Evolutionary conservation across 2,888 invertebrate genomes (phyloP).

Genomic region (Agonopterix arenella): DNA sequence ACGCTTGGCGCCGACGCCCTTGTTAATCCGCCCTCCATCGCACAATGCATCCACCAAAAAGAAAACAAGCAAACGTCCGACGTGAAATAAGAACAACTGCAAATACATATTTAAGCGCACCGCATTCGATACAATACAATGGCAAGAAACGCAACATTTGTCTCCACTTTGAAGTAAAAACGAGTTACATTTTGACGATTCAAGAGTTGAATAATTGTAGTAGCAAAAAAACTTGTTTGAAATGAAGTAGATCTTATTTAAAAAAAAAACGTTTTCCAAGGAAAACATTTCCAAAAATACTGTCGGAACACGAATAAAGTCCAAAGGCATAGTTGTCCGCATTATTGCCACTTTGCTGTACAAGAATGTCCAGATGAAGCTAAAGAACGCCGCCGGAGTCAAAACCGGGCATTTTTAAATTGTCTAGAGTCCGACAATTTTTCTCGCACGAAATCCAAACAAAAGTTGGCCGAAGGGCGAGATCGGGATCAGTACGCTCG

Average conservation of each 20-base stretch:
- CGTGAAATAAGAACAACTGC: constrained; percentile 35
- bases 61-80: constrained; percentile 30
- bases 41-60: constrained; percentile 48
- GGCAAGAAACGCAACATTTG: not conserved
- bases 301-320: not conserved
- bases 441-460: constrained; percentile 38
- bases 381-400: constrained; percentile 22
- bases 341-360: constrained; percentile 15
- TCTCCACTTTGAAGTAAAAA: not conserved
- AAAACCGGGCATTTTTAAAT: constrained; percentile 31
- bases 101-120: constrained; percentile 38
- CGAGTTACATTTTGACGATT: not conserved
- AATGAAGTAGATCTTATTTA: no score
- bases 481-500: constrained; percentile 52
- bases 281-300: not conserved
- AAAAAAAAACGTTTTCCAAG: no score
- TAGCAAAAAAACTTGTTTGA: no score
- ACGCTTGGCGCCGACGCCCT: constrained; percentile 60
- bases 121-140: constrained; percentile 39
- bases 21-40: constrained; percentile 68
- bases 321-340: constrained; percentile 1
- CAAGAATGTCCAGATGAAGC: constrained; percentile 27
- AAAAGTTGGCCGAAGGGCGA: constrained; percentile 28
- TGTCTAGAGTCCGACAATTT: constrained; percentile 34
- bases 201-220: no score